Conservation (phyloP, 2,797 vertebrate species). For the Agapornis canus region DNA sequence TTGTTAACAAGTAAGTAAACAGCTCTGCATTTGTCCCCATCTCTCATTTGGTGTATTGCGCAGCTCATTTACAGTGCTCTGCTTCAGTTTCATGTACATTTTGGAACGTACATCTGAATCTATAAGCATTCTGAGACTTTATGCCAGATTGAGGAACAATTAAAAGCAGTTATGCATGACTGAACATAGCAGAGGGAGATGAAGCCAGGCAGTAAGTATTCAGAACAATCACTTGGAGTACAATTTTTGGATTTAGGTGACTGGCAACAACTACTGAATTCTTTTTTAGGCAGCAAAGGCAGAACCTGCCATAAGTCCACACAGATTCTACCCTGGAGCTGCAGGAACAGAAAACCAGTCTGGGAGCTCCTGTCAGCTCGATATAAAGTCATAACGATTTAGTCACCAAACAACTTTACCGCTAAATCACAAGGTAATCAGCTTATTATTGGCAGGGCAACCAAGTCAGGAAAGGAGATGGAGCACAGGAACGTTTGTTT, state of each 20-base stretch:
- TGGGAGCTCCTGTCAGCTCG: background rate
- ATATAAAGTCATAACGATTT: background rate
- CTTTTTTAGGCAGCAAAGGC: background rate
- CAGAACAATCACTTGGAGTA: background rate
- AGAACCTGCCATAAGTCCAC: background rate
- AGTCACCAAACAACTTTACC: background rate
- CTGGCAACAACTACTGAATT: background rate
- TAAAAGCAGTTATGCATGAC: background rate
- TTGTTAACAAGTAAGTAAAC: background rate
- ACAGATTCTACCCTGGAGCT: background rate
- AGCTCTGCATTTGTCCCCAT: background rate
- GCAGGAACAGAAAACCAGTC: background rate
- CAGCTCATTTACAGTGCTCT: background rate
- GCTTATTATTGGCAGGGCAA: background rate
- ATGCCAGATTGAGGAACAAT: background rate
- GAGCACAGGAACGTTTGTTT: background rate
- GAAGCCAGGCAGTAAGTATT: background rate
- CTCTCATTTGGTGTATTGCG: background rate
- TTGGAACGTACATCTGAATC: background rate
- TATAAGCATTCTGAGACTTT: background rate
- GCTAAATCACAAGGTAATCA: slow-evolving; percentile 3
- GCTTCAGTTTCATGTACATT: background rate
- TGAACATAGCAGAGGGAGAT: background rate
- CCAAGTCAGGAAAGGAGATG: background rate
- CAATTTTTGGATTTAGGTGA: background rate